These are phyloP conservation scores for Picathartes gymnocephalus DNA, from an alignment of 2,113 vertebrate genomes.

Conservation along the genomic window DNA sequence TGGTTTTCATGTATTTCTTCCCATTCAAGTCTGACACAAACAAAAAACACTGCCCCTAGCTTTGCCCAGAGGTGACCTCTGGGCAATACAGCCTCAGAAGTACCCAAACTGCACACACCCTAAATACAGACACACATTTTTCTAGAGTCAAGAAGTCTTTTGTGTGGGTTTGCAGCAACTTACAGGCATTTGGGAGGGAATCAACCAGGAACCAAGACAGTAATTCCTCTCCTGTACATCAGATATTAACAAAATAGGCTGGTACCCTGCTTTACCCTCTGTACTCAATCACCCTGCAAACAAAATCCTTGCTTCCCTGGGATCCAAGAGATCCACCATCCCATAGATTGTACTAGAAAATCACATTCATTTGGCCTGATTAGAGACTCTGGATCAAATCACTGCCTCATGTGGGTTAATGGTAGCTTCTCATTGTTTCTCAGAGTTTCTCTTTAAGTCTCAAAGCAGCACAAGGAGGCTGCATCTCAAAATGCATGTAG, in stretches of 20 bases:
- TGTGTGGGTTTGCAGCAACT: conserved; percentile 41
- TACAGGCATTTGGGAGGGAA: conserved; percentile 22
- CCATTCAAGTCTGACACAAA: conserved; percentile 43
- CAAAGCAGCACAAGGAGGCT: not conserved
- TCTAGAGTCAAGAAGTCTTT: conserved; percentile 43
- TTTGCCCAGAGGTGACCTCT: conserved; percentile 23
- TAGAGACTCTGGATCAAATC: not conserved
- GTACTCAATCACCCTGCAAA: accelerated
- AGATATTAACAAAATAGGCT: not conserved
- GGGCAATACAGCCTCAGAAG: conserved; percentile 22
- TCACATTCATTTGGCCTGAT: not conserved
- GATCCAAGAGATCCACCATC: not conserved
- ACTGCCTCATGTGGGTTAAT: not conserved
- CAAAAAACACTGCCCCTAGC: not conserved
- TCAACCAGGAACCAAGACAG: not conserved
- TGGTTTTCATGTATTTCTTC: conserved; percentile 31
- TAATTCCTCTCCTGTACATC: not conserved
- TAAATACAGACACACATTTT: conserved; percentile 50
- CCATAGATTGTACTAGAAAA: not conserved
- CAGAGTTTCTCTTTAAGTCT: not conserved
- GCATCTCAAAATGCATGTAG: not conserved
- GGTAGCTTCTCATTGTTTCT: not conserved
- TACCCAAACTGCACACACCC: conserved; percentile 34
- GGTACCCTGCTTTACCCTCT: not conserved
- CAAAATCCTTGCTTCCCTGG: not conserved